A percentile compares a stretch with the other conserved stretches of the same genome.
Evolutionary conservation across 2,797 vertebrate species (phyloP).

Genomic region (Squalus acanthias): DNA sequence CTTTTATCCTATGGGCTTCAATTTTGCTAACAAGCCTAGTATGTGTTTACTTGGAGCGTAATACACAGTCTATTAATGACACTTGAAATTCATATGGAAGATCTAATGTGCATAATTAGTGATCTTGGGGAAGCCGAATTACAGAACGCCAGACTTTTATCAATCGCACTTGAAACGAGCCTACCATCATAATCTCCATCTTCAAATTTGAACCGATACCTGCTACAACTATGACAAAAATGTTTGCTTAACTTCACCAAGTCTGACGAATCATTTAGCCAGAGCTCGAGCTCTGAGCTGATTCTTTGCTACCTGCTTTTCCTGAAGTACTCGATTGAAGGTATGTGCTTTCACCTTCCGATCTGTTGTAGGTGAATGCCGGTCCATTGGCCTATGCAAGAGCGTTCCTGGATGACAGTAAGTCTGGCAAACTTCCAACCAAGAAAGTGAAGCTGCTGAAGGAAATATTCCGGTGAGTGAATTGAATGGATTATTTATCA

Average conservation of each 20-base stretch:
- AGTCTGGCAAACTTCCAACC: constrained; percentile 66
- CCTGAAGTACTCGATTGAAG: background rate
- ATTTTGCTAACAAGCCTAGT: too few relatives aligned
- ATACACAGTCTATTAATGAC: too few relatives aligned
- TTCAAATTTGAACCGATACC: background rate
- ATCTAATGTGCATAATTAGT: background rate
- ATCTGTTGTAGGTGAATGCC: constrained; percentile 78
- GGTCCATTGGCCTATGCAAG: constrained; percentile 93
- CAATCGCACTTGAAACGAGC: background rate
- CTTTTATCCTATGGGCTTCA: too few relatives aligned
- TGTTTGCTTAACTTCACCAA: background rate
- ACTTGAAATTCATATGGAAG: background rate
- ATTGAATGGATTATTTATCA: background rate
- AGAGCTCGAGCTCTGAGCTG: background rate
- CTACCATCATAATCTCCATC: background rate
- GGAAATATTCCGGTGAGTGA: constrained; percentile 82
- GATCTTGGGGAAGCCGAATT: background rate
- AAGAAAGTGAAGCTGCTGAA: constrained; percentile 91
- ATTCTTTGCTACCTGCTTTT: background rate
- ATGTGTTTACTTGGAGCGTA: background rate
- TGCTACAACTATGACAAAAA: background rate
- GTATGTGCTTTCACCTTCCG: constrained; percentile 34
- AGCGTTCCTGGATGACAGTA: constrained; percentile 83
- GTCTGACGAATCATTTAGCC: background rate
- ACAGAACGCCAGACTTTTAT: background rate